Evolutionary conservation across 2,888 invertebrate genomes (phyloP), one percentile per base, ranked within the genome.

Genomic region (Perdita meconis): DNA sequence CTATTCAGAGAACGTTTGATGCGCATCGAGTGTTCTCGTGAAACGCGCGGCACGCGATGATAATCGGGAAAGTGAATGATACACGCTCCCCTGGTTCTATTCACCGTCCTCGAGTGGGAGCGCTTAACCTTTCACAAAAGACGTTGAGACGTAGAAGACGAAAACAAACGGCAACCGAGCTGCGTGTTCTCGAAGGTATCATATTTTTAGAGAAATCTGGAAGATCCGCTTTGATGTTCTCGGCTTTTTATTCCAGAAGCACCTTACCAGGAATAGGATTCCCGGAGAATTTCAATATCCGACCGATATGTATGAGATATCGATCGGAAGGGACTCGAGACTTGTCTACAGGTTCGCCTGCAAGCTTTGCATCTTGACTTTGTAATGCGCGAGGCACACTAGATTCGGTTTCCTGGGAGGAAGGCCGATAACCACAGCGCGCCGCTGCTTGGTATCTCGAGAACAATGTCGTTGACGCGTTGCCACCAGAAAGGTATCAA

Each of bases 11-110:
- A 69, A 68, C 63, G 61, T 64, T 63, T 38, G 24, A 36, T 24
- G 60, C 73, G 78, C 68, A 74, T 74, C 80, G 71, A 42, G 38
- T 64, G 59, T 30, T 50, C 53, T 38, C 30, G 57, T 30, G 63
- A 64, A 64, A 73, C 47, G 64, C 34, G 16, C 38, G 16, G 16
- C 53, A 44, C 60, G 40, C 40, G 72, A 77, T 77, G 66, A 75
- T 68, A 57, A 71, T 78, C 65, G 64, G 26, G 42, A 22, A 50
- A 51, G 51, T 30, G 26, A 65, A 50, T 44, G 26, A 26, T 30
- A 34, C 38, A 36, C 26, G 53, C 22, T 26, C 51, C 24, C 13
- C 50, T 26, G 66, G 24, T 13, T 12, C 44, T 42, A 63, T 57
- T 26, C 51, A 8, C 55, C 55, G 34, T 50, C 16, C 30, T 22